These are phyloP conservation scores for Mamestra configurata DNA, from an alignment of 1,140 invertebrate genomes.

Conservation along the genomic window DNA sequence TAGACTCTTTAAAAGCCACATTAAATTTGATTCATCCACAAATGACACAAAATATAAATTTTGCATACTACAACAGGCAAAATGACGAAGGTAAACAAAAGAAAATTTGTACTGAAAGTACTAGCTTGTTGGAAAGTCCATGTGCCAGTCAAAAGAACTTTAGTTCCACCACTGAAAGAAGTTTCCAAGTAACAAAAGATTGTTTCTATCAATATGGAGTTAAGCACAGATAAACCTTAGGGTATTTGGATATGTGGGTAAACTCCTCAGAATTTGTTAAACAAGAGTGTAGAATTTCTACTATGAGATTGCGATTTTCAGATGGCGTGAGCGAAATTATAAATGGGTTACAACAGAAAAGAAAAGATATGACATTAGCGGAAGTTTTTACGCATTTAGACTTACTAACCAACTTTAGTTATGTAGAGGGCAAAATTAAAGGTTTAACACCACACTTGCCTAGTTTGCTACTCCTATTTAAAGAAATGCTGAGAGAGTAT, in stretches of 20 bases:
- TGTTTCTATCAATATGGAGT: constrained; percentile 62
- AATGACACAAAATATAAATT: constrained; percentile 60
- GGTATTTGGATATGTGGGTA: constrained; percentile 28
- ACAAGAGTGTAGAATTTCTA: constrained; percentile 40
- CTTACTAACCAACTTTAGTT: constrained; percentile 68
- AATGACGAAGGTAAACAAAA: constrained; percentile 77
- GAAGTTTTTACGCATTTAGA: constrained; percentile 76
- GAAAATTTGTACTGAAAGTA: constrained; percentile 64
- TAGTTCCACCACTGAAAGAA: not conserved
- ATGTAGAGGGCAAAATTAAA: constrained; percentile 63
- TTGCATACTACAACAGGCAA: constrained; percentile 67
- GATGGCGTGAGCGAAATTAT: constrained; percentile 69
- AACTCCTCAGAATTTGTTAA: constrained; percentile 19
- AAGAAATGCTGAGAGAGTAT: constrained; percentile 71
- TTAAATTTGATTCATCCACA: constrained; percentile 69
- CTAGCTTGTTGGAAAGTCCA: constrained; percentile 53
- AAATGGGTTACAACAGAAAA: constrained; percentile 64
- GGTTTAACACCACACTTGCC: constrained; percentile 65
- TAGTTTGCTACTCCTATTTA: constrained; percentile 67
- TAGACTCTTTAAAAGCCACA: constrained; percentile 67
- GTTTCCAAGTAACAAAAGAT: constrained; percentile 57
- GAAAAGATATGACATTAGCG: constrained; percentile 71
- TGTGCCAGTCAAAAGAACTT: not conserved
- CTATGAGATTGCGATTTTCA: constrained; percentile 58
- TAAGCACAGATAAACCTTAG: constrained; percentile 23